Evolutionary conservation across 1,140 invertebrate species (phyloP).

Genomic region (Paralvinella palmiformis): DNA sequence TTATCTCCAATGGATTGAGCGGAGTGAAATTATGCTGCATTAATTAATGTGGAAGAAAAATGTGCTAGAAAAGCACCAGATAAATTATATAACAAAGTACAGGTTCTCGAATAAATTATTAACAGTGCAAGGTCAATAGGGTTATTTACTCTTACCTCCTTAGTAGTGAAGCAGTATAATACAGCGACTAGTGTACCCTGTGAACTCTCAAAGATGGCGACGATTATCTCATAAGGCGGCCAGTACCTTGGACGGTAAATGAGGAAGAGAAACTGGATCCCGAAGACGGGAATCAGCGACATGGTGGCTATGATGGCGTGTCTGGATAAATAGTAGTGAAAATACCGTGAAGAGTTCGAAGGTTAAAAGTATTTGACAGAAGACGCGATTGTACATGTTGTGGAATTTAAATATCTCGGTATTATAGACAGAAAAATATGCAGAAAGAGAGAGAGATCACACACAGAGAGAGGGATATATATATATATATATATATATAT

Average conservation of each 20-base stretch:
- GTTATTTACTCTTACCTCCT: not conserved
- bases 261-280: constrained; percentile 2
- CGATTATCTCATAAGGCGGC: constrained; percentile 5
- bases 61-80: too few relatives aligned
- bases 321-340: not conserved
- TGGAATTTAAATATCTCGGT: too few relatives aligned
- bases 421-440: not conserved
- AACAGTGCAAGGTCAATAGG: too few relatives aligned
- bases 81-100: too few relatives aligned
- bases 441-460: not conserved
- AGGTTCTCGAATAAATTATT: too few relatives aligned
- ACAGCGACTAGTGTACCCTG: not conserved
- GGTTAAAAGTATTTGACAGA: not conserved
- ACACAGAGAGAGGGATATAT: not conserved
- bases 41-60: too few relatives aligned
- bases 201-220: not conserved
- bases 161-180: constrained; percentile 1
- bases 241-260: constrained; percentile 5
- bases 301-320: not conserved
- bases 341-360: not conserved
- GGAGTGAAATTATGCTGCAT: too few relatives aligned
- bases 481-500: not conserved
- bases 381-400: too few relatives aligned
- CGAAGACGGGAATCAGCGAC: not conserved
- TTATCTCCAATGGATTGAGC: too few relatives aligned